A percentile compares a stretch with the other conserved stretches of the same genome.
Conservation (phyloP, 2,113 vertebrate genomes). For the Sebastes fasciatus region DNA sequence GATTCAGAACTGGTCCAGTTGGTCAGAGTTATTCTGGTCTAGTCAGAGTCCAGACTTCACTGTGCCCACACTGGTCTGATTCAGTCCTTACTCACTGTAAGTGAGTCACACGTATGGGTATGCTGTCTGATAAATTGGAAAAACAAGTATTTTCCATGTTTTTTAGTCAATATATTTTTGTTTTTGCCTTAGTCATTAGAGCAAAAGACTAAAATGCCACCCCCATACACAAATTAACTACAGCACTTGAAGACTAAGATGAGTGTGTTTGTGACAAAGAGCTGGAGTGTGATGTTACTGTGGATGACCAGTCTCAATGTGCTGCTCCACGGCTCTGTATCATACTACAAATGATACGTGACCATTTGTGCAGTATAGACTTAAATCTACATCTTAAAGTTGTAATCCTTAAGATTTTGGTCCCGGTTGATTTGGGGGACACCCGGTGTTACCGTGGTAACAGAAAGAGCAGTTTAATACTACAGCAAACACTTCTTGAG, state of each 20-base stretch:
- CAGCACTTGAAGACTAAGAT: slow-evolving; percentile 5
- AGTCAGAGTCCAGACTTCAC: slow-evolving; percentile 39
- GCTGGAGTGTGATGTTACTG: neutral
- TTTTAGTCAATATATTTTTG: slow-evolving; percentile 16
- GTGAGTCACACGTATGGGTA: slow-evolving; percentile 14
- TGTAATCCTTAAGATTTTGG: neutral
- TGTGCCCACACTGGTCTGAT: slow-evolving; percentile 47
- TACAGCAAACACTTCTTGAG: neutral
- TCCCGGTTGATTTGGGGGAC: neutral
- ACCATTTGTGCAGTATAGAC: neutral
- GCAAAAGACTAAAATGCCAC: slow-evolving; percentile 15
- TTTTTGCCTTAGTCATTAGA: slow-evolving; percentile 34
- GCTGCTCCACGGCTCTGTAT: neutral
- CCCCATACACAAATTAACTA: slow-evolving; percentile 15
- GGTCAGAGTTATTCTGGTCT: slow-evolving; percentile 26
- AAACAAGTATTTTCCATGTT: slow-evolving; percentile 4
- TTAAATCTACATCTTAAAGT: neutral
- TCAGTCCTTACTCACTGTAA: slow-evolving; percentile 44
- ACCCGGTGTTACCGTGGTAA: neutral
- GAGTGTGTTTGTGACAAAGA: neutral
- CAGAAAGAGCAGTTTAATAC: neutral
- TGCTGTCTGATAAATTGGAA: slow-evolving; percentile 34
- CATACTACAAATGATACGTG: neutral
- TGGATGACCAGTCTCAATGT: neutral
- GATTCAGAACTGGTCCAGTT: slow-evolving; percentile 35